Percentiles rank a stretch among this genome's conserved stretches.
Conservation (phyloP, 2,113 vertebrate species). For the Taxidea taxus region DNA sequence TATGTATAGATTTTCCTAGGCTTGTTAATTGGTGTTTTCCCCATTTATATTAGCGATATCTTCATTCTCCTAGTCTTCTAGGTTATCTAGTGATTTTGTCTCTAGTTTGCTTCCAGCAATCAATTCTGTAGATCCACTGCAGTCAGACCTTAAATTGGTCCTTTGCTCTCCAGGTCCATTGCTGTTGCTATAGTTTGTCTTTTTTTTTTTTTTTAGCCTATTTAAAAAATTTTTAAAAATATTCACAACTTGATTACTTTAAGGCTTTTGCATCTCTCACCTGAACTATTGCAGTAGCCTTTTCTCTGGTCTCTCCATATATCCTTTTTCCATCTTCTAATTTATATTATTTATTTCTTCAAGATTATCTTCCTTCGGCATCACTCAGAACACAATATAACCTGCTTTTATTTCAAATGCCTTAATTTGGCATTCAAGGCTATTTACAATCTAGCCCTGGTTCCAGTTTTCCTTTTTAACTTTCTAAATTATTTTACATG, state of each 20-base stretch:
- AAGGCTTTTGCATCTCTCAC: background rate
- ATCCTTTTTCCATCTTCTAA: background rate
- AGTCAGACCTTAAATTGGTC: background rate
- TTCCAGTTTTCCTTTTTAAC: constrained; percentile 5
- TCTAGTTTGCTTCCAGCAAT: background rate
- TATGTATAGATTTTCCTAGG: background rate
- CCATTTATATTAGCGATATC: background rate
- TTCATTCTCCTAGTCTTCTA: background rate
- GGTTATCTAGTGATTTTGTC: background rate
- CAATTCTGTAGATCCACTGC: background rate
- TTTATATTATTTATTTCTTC: background rate
- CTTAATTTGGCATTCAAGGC: background rate
- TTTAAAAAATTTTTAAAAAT: background rate
- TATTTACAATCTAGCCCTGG: background rate
- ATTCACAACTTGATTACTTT: background rate
- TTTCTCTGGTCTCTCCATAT: background rate
- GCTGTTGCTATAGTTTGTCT: background rate
- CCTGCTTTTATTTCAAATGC: background rate
- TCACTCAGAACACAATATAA: background rate
- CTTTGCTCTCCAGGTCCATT: background rate
- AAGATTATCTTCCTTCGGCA: background rate
- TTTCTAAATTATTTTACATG: background rate
- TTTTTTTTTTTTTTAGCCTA: background rate
- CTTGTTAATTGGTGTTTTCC: background rate
- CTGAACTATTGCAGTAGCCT: background rate